Base-by-base conservation (phyloP, 1,140 invertebrate species). In the Aphelinus certus region DNA sequence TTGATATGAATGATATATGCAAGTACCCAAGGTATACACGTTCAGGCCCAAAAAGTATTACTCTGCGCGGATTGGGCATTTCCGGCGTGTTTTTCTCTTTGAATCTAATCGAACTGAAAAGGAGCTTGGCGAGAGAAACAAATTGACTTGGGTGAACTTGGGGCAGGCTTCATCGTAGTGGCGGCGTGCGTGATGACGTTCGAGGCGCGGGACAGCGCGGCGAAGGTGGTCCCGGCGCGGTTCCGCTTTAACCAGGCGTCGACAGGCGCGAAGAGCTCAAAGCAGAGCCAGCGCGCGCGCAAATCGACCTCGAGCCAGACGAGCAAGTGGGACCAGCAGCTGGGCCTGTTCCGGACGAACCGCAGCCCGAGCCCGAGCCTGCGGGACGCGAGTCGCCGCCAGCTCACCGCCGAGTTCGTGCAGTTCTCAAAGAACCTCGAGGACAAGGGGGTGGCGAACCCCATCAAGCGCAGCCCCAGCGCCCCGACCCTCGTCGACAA, bases 101-200 rank as follows among this genome's bases (percentile, higher is more conserved):
- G 26, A 26, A 26, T 26, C 26, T 26, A 26, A 26, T 26, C 26
- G 26, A 26, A 26, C 26, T 26, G 26, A 26, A 26, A 26, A 26
- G 26, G 26, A 26, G 26, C 26, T 26, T 26, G 26, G 26, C 26
- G 26, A 26, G 26, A 26, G 26, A 26, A 26, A 26, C 26, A 26
- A 26, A 26, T 26, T 26, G 26, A 26, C 26, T 26, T 26, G 26
- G 26, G 26, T 26, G 26, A 26, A 26, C 26, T 26, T 26, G 26
- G 51, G 4, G 26, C 55, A 95, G 94, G 95, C 26, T 96, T 97
- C 82, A 96, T 97, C 71, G 95, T 97, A 3, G 95, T 97, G 1
- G 95, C 96, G 4, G 95, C 95, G 0, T 97, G 95, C 79, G 96
- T 97, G n/a, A 96, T 97, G 95, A 97, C 95, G 1, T 97, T 97